phyloP scores from a whole-genome alignment of 2,113 vertebrate species.

The Abramis brama region DNA sequence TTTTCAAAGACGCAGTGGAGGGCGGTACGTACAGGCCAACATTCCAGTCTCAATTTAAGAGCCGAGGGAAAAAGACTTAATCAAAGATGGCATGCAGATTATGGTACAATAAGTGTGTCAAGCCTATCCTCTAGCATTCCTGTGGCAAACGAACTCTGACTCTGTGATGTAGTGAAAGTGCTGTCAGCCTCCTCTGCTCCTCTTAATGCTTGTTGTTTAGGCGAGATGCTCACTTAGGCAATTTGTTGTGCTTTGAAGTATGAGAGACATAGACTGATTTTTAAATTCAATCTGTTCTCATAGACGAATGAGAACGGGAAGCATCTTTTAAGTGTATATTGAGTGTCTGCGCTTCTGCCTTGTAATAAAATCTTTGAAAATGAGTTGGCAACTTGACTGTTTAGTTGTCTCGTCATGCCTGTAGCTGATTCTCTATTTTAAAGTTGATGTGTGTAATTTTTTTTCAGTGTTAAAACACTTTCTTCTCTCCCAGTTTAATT shows the following conservation, averaged over 20 bases:
- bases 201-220: constrained; percentile 17
- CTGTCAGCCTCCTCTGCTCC: constrained; percentile 28
- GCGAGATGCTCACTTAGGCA: constrained; percentile 18
- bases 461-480: not conserved
- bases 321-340: constrained; percentile 1
- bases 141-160: constrained; percentile 16
- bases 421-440: not conserved
- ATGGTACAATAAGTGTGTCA: constrained; percentile 43
- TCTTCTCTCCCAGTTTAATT: not conserved
- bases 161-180: constrained; percentile 40
- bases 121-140: constrained; percentile 6
- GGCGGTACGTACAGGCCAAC: not conserved
- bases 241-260: constrained; percentile 30
- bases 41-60: constrained; percentile 24
- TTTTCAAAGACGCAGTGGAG: constrained; percentile 3
- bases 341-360: not conserved
- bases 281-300: constrained; percentile 22
- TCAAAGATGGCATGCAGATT: constrained; percentile 36
- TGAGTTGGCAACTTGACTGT: not conserved
- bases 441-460: not conserved
- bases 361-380: constrained; percentile 11
- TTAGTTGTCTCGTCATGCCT: not conserved
- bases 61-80: constrained; percentile 10
- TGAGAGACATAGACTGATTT: constrained; percentile 23
- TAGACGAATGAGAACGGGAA: not conserved